Evolutionary conservation across 2,888 invertebrate species (phyloP), one percentile per base, ranked within the genome.

Genomic region (Drosophila nigricruria): DNA sequence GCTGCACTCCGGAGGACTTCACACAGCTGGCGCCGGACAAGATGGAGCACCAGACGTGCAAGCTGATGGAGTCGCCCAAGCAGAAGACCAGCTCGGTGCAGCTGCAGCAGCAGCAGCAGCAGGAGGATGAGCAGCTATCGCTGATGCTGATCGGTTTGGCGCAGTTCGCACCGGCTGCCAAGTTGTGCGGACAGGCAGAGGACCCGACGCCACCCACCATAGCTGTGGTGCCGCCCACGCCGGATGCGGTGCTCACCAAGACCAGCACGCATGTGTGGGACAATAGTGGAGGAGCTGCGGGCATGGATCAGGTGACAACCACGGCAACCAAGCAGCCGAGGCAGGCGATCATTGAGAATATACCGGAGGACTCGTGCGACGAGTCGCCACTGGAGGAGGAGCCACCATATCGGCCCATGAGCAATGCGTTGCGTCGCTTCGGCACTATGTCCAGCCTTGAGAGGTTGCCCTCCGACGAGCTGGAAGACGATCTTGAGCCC

Each of bases 361-460:
- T 93, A 65, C 91, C 91, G 85, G 96, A 96, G 86, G 95, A 95
- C 86, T 96, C 92, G 0, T 90, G 96, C 66, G 95, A 95, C 64
- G 96, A 96, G 89, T 96, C 96, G 20, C 96, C 96, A 38, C 94
- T 94, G 82, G 95, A 95, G 34, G 96, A 96, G 90, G 96, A 96
- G 77, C 95, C 96, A 30, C 96, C 96, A 18, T 96, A 96, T 91
- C 94, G 95, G 70, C 94, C 96, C 12, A 93, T 96, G 82, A 95
- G 93, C 70, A 91, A 82, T 66, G 78, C 90, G 0, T 77, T 94
- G 32, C 91, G 94, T 42, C 92, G 94, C 82, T 96, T 95, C 87
- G 96, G 96, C 42, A 96, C 96, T 52, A 94, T 96, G 93, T 96
- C 96, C 53, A 96, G 96, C 92, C 93, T 96, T 58, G 96, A 96